phyloP scores from a whole-genome alignment of 2,113 vertebrate species.

The Notarius quadriscutis region DNA sequence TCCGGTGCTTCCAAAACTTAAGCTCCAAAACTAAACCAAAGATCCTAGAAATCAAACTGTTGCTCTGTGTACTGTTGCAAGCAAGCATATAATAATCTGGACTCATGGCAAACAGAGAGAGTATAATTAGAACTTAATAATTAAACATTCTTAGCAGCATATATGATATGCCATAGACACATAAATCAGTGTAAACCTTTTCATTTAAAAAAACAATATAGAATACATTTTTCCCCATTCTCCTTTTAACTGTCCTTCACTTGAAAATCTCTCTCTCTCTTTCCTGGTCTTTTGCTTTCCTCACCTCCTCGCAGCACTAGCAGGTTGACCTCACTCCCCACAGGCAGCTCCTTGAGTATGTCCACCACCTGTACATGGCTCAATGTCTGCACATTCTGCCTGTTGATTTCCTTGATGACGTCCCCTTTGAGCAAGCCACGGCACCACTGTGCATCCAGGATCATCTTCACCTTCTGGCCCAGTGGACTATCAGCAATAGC shows the following conservation, averaged over 20 bases:
- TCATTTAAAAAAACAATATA: neutral
- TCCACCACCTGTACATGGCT: slow-evolving; percentile 96
- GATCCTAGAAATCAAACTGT: neutral
- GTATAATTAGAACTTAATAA: neutral
- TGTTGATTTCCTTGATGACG: slow-evolving; percentile 94
- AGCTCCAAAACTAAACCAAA: neutral
- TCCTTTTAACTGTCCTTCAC: neutral
- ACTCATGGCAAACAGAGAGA: neutral
- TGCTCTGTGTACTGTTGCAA: neutral
- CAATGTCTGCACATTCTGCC: slow-evolving; percentile 91
- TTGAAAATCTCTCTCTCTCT: neutral
- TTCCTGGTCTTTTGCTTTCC: neutral
- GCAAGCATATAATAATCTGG: neutral
- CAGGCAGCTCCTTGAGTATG: slow-evolving; percentile 93
- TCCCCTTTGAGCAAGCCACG: slow-evolving; percentile 93
- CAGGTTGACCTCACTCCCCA: slow-evolving; percentile 90
- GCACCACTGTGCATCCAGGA: slow-evolving; percentile 97
- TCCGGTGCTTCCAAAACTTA: neutral
- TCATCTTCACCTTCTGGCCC: slow-evolving; percentile 99
- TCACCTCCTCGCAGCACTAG: slow-evolving; percentile 93
- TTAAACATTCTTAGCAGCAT: neutral
- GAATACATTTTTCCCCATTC: neutral
- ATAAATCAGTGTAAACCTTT: neutral
- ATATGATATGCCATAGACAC: neutral
- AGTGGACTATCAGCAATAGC: slow-evolving; percentile 93